Base-by-base conservation (phyloP, 1,140 invertebrate species). In the Orchestia grillus region DNA sequence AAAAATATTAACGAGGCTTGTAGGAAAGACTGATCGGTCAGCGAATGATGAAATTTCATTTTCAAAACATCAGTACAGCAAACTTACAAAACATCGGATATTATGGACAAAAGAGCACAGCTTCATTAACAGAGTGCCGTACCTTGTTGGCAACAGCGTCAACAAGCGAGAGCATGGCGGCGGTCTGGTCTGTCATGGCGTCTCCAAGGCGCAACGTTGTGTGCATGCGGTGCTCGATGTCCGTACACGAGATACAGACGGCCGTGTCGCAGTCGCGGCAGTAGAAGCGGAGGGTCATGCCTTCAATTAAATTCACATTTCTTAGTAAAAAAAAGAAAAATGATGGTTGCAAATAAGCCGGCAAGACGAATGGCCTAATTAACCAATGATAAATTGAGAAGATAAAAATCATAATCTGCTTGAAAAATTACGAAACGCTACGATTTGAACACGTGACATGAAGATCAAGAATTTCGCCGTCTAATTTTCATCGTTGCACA, bases 201-300 rank as follows among this genome's bases (percentile, higher is more conserved):
- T 98, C 98, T 47, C 97, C 96, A 42, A 98, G 97, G n/a, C 97
- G 97, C 40, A 97, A 97, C 16, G 97, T 98, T 95, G 97, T 97
- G 97, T 98, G 98, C 40, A 97, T 97, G 90, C 97, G 97, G 96
- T 98, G 98, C 96, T 98, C 98, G 28, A 98, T 97, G 96, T 97
- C 97, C 0, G 98, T 98, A 96, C 98, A 98, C 95, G 97, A 97
- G 88, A 97, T 97, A 96, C 98, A 98, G 90, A 98, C 97, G 0
- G 98, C 98, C 0, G 98, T 98, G 97, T 98, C 98, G 97, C 98
- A 98, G 92, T 97, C 97, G 16, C 97, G 97, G 97, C 98, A 98
- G 97, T 98, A 98, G 97, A 98, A 98, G 95, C 97, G 97, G 57
- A 98, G 97, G 0, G 97, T 97, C 96, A 98, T 98, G 40, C 97